phyloP scores from a whole-genome alignment of 2,888 invertebrate genomes.

The Sminthurides aquaticus region DNA sequence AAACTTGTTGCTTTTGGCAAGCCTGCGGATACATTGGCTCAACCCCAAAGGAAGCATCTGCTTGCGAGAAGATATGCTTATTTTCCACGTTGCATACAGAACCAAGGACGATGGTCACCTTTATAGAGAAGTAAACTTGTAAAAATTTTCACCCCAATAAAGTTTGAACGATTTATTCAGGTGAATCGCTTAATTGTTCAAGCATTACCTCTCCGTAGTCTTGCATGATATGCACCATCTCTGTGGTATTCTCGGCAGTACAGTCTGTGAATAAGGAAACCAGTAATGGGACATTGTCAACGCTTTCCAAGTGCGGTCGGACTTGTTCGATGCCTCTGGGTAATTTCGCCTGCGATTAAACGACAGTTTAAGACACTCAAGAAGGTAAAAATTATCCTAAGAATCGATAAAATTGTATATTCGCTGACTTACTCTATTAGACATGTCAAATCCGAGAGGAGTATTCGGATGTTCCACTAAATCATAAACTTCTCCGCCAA shows the following conservation, averaged over 20 bases:
- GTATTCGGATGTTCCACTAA: constrained; percentile 59
- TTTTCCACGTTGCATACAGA: constrained; percentile 86
- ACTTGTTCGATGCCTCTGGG: constrained; percentile 92
- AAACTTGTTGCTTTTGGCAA: constrained; percentile 58
- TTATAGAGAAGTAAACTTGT: too few relatives aligned
- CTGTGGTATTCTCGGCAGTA: constrained; percentile 80
- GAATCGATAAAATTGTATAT: constrained; percentile 6
- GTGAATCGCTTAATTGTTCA: too few relatives aligned
- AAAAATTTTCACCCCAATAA: too few relatives aligned
- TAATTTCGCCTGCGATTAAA: constrained; percentile 66
- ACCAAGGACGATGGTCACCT: constrained; percentile 54
- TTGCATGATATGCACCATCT: constrained; percentile 93
- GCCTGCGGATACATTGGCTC: constrained; percentile 88
- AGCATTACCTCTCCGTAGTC: constrained; percentile 95
- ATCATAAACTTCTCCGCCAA: constrained; percentile 46
- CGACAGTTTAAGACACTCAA: constrained; percentile 1
- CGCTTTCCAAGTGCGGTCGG: constrained; percentile 84
- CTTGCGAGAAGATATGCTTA: constrained; percentile 85
- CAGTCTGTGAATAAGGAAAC: constrained; percentile 98
- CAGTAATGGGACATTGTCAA: constrained; percentile 94
- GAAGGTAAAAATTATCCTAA: too few relatives aligned
- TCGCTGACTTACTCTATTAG: constrained; percentile 63
- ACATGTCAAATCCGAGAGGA: constrained; percentile 85
- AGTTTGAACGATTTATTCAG: too few relatives aligned
- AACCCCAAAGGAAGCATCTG: constrained; percentile 85